These are phyloP conservation scores for Darwinula stevensoni DNA, from an alignment of 2,888 invertebrate species.

Conservation along the genomic window DNA sequence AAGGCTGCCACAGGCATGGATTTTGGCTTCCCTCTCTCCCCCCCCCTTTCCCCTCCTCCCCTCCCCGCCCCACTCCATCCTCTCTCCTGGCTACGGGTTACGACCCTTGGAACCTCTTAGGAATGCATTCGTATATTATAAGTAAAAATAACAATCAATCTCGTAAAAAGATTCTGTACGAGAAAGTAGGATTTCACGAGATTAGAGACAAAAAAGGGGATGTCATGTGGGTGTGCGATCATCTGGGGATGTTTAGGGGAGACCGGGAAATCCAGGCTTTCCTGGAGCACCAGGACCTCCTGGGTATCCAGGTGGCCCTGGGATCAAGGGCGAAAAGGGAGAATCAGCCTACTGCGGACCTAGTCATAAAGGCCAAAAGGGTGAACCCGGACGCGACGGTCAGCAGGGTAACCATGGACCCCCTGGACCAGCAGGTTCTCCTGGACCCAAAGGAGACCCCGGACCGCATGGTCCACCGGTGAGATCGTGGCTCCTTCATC, in stretches of 20 bases:
- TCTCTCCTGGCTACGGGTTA: too few relatives aligned
- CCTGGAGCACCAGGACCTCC: constrained; percentile 29
- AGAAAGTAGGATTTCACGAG: too few relatives aligned
- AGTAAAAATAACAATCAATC: too few relatives aligned
- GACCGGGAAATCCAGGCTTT: constrained; percentile 8
- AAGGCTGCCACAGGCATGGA: too few relatives aligned
- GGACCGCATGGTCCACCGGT: constrained; percentile 14
- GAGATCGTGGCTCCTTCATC: neutral
- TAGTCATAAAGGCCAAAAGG: constrained; percentile 40
- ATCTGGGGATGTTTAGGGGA: constrained; percentile 9
- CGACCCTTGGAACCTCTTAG: too few relatives aligned
- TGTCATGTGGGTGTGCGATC: too few relatives aligned
- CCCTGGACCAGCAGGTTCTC: constrained; percentile 22
- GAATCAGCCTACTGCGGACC: constrained; percentile 26
- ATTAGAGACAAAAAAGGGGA: too few relatives aligned
- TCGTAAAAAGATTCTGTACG: too few relatives aligned
- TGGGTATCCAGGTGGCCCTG: constrained; percentile 27
- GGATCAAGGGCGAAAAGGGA: constrained; percentile 46
- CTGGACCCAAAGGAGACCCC: constrained; percentile 27
- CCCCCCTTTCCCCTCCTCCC: too few relatives aligned
- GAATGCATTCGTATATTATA: too few relatives aligned
- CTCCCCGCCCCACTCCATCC: too few relatives aligned
- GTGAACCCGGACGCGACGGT: constrained; percentile 50
- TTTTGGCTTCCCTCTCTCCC: too few relatives aligned
- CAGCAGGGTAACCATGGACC: constrained; percentile 23